phyloP scores from a whole-genome alignment of 2,888 invertebrate species.

The Azorinus chamasolen region DNA sequence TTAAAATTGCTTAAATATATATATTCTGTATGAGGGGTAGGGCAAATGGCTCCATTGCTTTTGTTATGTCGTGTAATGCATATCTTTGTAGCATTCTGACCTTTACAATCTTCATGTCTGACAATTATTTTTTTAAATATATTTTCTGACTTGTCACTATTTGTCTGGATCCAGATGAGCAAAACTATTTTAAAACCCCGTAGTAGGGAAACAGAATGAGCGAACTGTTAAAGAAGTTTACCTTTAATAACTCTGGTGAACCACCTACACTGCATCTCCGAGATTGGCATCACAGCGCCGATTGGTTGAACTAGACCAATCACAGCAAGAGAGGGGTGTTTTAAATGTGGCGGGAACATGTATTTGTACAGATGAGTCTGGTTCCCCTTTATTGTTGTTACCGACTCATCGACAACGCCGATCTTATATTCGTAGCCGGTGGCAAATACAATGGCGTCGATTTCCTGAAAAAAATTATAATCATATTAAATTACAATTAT shows the following conservation, averaged over 20 bases:
- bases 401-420: conserved; percentile 78
- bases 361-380: conserved; percentile 85
- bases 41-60: too few species aligned
- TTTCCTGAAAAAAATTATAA: conserved; percentile 38
- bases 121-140: too few species aligned
- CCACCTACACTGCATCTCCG: conserved; percentile 86
- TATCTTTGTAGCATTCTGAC: too few species aligned
- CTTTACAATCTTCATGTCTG: too few species aligned
- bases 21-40: too few species aligned
- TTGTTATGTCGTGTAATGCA: too few species aligned
- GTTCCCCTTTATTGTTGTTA: conserved; percentile 81
- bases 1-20: neutral
- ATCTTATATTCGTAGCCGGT: conserved; percentile 87
- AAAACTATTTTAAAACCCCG: too few species aligned
- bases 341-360: conserved; percentile 84
- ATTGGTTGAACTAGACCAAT: conserved; percentile 86
- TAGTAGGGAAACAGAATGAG: too few species aligned
- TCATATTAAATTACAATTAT: too few species aligned
- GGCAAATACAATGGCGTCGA: conserved; percentile 85
- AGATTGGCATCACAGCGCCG: conserved; percentile 86
- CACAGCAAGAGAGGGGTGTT: conserved; percentile 83
- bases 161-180: too few species aligned
- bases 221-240: conserved; percentile 48
- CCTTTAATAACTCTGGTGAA: conserved; percentile 78
- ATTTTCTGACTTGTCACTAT: too few species aligned